phyloP scores from a whole-genome alignment of 2,888 invertebrate species.

The Clistopyga incitator region DNA sequence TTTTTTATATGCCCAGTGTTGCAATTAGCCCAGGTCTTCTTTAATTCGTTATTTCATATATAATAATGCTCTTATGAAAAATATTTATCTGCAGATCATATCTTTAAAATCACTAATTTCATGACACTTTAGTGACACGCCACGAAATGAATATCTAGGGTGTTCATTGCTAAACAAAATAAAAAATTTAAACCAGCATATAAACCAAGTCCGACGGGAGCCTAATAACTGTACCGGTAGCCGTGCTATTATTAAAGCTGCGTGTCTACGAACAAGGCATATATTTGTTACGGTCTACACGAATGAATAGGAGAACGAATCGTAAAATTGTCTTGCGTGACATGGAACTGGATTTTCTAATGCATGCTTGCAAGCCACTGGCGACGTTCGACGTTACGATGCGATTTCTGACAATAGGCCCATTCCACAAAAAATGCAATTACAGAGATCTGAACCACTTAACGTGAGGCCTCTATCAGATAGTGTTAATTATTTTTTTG shows the following conservation, averaged over 20 bases:
- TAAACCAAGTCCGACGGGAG: conserved; percentile 22
- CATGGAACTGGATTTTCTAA: conserved; percentile 22
- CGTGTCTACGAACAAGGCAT: conserved; percentile 46
- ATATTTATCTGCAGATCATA: too few relatives aligned
- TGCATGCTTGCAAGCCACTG: conserved; percentile 40
- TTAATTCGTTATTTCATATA: too few relatives aligned
- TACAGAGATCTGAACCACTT: not conserved
- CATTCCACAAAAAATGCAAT: conserved; percentile 31
- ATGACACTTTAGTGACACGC: conserved; percentile 33
- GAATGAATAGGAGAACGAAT: conserved; percentile 26
- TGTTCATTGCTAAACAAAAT: conserved; percentile 44
- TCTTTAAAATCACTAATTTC: too few relatives aligned
- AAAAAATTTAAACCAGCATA: conserved; percentile 6
- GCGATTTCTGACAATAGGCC: conserved; percentile 50
- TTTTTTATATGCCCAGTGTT: too few relatives aligned
- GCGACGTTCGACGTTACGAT: conserved; percentile 5
- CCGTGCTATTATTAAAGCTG: conserved; percentile 30
- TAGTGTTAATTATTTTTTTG: not conserved
- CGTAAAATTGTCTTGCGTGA: conserved; percentile 57
- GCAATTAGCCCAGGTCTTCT: too few relatives aligned
- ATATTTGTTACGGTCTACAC: conserved; percentile 30
- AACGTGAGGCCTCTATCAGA: not conserved
- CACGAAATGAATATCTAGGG: conserved; percentile 40
- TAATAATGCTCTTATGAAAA: too few relatives aligned
- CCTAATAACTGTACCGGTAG: conserved; percentile 50